Base-by-base conservation (phyloP, 2,888 invertebrate species). In the Smittia sp. region DNA sequence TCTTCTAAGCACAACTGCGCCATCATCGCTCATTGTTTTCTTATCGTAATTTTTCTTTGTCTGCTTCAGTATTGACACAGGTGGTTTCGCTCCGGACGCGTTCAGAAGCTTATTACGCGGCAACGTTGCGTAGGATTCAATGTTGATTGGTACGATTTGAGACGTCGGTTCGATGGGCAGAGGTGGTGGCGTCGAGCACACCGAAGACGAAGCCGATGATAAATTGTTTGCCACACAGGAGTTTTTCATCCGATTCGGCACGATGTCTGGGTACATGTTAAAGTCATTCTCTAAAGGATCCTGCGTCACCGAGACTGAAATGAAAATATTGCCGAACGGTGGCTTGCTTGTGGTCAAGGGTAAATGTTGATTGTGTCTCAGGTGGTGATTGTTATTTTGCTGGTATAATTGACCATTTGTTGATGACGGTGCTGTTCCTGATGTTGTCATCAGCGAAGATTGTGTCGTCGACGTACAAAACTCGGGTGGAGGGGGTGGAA, bases 251-350 rank as follows among this genome's bases (percentile, higher is more conserved):
- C 87, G 82, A 78, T 86, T 85, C 72, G 90, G 88, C 9, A 72
- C 62, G 76, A 90, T 87, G 81, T 93, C 93, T 58, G 93, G 93
- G 81, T 92, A 93, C 79, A 92, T 88, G 75, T 89, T 88, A 66
- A 87, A 84, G 78, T 85, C 86, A 38, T 86, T 85, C 74, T 83
- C 82, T 52, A 83, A 77, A 77, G 89, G 86, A 75, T 93, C 91
- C 82, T 92, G 91, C 75, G 88, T 88, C 77, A 90, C 86, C 9
- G 89, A 89, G 68, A 93, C 92, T 75, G 93, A 92, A 81, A 93
- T 93, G 83, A 92, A 93, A 78, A 93, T 92, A 80, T 92, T 93
- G 32, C 90, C 90, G 79, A 85, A 86, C 54, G 86, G 65, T 22
- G 73, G 73, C 27, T 73, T 63, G 41, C 62, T 73, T 65, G 41